Base-by-base conservation (phyloP, 1,140 invertebrate species). In the Drosophila fuyamai region DNA sequence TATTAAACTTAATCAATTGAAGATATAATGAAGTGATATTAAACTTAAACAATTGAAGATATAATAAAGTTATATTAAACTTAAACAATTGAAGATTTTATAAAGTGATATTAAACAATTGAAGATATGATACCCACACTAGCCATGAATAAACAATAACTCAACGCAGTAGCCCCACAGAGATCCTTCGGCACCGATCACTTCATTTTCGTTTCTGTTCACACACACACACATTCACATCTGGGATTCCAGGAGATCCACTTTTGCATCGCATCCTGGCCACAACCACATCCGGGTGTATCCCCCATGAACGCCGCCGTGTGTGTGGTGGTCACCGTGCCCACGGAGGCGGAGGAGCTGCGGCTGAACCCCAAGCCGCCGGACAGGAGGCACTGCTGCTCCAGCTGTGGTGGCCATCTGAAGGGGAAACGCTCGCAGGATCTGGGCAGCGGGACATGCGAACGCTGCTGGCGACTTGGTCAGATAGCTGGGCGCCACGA, bases 301-400 rank as follows among this genome's bases (percentile, higher is more conserved):
- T 23, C 29, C 6, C 29, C 29, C 29, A 32, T 86, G 81, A 78
- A 58, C 47, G 78, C 59, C 10, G 57, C 68, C 56, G 82, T 85
- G 0, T 81, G 81, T 13, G 81, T 85, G 16, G 53, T 85, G 60
- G 79, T 86, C 40, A 86, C 82, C 2, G 83, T 86, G 47, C 82
- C 83, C 40, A 81, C 75, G 0, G 82, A 60, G 8, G 53, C 56
- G 47, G 75, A 82, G 63, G 82, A 86, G 70, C 18, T 27, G 18
- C 55, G 72, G 2, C 23, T 59, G 14, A 38, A 36, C n/a, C 16
- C 48, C 0, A 29, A 8, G 46, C 46, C 46, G 5, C 12, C 7
- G 23, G 46, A 0, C 6, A 7, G 12, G 10, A n/a, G 14, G 0
- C n/a, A 6, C 8, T 44, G 56, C 14, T 23, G 55, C 35, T 5